Evolutionary conservation across 2,113 vertebrate genomes (phyloP).

Genomic region (Tringa solitaria): DNA sequence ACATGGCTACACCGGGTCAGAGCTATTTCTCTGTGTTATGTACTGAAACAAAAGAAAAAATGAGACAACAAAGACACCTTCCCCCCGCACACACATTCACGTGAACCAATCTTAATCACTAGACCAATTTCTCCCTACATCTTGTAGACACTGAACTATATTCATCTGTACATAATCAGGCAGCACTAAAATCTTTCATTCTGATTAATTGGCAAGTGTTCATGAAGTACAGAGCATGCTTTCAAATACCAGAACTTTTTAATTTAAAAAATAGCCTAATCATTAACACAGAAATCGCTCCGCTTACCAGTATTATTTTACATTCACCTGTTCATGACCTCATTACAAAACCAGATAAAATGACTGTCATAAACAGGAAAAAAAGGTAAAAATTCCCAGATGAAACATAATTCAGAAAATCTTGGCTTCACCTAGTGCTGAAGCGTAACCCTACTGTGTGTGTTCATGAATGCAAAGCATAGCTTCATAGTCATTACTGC

Average conservation of each 20-base stretch:
- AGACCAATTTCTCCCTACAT: conserved; percentile 40
- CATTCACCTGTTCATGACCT: conserved; percentile 81
- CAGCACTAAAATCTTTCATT: conserved; percentile 72
- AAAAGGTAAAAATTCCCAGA: conserved; percentile 78
- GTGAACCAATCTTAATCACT: background rate
- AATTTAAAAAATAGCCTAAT: conserved; percentile 78
- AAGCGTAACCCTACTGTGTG: conserved; percentile 70
- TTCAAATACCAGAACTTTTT: conserved; percentile 78
- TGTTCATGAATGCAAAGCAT: conserved; percentile 75
- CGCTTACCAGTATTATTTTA: conserved; percentile 78
- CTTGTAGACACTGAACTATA: conserved; percentile 59
- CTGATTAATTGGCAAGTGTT: conserved; percentile 76
- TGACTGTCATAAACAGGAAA: conserved; percentile 79
- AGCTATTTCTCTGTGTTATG: conserved; percentile 60
- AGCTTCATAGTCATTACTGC: conserved; percentile 66
- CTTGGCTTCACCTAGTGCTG: conserved; percentile 74
- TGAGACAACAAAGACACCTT: conserved; percentile 38
- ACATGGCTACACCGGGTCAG: conserved; percentile 25
- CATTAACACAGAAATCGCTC: conserved; percentile 78
- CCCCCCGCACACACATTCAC: background rate
- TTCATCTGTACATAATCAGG: conserved; percentile 69
- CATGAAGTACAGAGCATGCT: conserved; percentile 65
- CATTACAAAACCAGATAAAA: conserved; percentile 81
- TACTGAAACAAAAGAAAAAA: conserved; percentile 61
- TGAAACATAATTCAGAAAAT: conserved; percentile 81